phyloP scores from a whole-genome alignment of 2,113 vertebrate genomes.

The Oenanthe oenanthe region DNA sequence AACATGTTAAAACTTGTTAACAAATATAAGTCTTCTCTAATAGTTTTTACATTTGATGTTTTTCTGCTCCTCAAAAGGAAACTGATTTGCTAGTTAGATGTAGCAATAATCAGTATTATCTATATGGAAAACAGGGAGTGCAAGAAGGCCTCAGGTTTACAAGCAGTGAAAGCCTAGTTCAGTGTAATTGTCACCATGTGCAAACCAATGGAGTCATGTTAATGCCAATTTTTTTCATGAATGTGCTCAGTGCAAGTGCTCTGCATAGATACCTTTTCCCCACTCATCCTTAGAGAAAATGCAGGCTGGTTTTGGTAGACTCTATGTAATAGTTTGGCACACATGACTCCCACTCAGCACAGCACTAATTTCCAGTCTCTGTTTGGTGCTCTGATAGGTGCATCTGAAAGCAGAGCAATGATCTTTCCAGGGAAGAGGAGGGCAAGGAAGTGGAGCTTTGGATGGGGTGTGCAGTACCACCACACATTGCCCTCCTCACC shows the following conservation, averaged over 20 bases:
- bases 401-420: not conserved
- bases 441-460: not conserved
- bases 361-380: not conserved
- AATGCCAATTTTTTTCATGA: not conserved
- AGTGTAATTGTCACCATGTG: not conserved
- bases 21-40: not conserved
- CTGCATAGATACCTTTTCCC: not conserved
- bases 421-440: not conserved
- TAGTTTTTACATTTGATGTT: not conserved
- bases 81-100: not conserved
- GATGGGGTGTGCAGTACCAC: not conserved
- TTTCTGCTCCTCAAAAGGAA: not conserved
- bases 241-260: fast-evolving
- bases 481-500: not conserved
- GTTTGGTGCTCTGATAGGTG: not conserved
- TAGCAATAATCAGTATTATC: not conserved
- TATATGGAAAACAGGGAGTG: not conserved
- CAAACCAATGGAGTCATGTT: not conserved
- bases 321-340: not conserved
- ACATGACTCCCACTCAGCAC: not conserved
- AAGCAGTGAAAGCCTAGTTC: not conserved
- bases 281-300: not conserved
- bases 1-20: not conserved
- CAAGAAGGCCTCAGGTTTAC: not conserved
- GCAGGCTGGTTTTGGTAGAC: not conserved